phyloP scores from a whole-genome alignment of 2,888 invertebrate genomes.

The Phragmatobia fuliginosa region DNA sequence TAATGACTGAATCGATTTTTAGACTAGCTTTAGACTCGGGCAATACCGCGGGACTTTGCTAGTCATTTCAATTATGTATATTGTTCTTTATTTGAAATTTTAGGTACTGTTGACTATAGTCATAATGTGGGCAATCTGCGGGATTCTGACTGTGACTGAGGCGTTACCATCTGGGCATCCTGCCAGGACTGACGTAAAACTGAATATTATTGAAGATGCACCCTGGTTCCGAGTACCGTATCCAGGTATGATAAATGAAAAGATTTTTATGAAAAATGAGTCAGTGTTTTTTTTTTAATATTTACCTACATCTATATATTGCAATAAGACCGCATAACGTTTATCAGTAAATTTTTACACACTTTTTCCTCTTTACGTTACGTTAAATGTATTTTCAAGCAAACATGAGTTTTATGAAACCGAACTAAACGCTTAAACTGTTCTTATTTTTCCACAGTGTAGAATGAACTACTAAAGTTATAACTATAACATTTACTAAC shows the following conservation, averaged over 20 bases:
- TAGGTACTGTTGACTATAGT: conserved; percentile 92
- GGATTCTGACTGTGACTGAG: conserved; percentile 88
- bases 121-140: conserved; percentile 92
- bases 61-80: too few species aligned
- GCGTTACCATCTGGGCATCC: conserved; percentile 89
- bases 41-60: too few species aligned
- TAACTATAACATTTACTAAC: too few species aligned
- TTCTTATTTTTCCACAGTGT: too few species aligned
- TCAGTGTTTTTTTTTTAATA: too few species aligned
- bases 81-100: too few species aligned
- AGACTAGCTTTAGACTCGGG: too few species aligned
- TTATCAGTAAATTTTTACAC: neutral
- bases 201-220: conserved; percentile 89
- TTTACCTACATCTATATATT: too few species aligned
- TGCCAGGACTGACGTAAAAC: conserved; percentile 91
- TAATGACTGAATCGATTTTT: too few species aligned
- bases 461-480: too few species aligned
- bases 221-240: conserved; percentile 94
- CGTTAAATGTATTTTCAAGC: neutral
- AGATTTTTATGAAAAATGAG: neutral
- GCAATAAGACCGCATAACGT: neutral
- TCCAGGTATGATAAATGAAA: conserved; percentile 84
- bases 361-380: neutral
- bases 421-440: too few species aligned
- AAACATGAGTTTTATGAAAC: too few species aligned